These are phyloP conservation scores for Bugula neritina DNA, from an alignment of 2,888 invertebrate genomes.

Conservation along the genomic window DNA sequence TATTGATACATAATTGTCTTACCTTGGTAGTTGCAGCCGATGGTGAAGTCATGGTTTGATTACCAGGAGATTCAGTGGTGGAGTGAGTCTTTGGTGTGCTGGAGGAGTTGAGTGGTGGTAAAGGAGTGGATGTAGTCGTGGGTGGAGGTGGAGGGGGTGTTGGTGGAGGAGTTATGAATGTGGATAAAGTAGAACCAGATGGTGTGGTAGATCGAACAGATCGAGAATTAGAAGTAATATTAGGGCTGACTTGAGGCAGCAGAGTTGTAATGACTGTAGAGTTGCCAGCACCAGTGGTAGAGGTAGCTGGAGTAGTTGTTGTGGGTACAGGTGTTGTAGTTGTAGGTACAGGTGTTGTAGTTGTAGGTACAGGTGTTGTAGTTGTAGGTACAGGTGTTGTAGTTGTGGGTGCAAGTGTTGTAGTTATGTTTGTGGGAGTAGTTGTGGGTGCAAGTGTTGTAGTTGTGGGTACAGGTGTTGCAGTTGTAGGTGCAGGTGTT, in stretches of 20 bases:
- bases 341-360: background rate
- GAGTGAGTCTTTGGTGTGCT: background rate
- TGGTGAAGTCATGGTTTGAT: background rate
- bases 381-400: background rate
- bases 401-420: background rate
- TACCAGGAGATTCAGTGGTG: background rate
- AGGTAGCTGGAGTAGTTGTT: background rate
- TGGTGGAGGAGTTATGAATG: background rate
- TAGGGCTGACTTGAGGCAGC: too few relatives aligned
- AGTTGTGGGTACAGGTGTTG: background rate
- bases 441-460: background rate
- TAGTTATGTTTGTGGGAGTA: background rate
- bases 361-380: background rate
- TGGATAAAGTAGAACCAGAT: background rate
- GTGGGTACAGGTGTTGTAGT: background rate
- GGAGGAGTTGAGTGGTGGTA: background rate
- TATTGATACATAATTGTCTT: too few relatives aligned
- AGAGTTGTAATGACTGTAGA: background rate
- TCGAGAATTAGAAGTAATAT: background rate
- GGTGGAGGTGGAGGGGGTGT: slow-evolving; percentile 4
- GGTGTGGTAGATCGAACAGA: background rate
- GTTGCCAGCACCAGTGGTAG: too few relatives aligned
- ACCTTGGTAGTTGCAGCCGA: background rate
- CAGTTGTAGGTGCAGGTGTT: background rate
- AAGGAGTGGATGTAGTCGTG: background rate